Evolutionary conservation across 2,113 vertebrate genomes (phyloP).

Genomic region (Callipepla squamata): DNA sequence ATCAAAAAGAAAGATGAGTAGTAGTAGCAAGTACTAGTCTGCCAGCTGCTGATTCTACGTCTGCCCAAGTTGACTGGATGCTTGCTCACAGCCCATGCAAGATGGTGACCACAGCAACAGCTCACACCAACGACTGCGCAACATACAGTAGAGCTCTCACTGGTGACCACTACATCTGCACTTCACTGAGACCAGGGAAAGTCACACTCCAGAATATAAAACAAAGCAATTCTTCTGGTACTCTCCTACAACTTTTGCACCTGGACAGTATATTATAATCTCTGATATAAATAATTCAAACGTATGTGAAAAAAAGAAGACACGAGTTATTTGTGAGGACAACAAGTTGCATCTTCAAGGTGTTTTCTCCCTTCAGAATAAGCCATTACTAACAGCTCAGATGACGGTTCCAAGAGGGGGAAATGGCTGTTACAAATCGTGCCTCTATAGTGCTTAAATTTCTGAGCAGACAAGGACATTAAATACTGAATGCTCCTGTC

Average conservation of each 20-base stretch:
- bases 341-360: background rate
- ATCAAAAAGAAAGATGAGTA: background rate
- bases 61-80: accelerated
- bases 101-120: accelerated
- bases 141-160: background rate
- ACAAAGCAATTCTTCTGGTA: background rate
- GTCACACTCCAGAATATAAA: background rate
- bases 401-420: background rate
- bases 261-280: background rate
- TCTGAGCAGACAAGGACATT: background rate
- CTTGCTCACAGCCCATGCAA: background rate
- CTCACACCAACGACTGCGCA: accelerated
- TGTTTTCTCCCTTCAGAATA: background rate
- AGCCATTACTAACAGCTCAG: background rate
- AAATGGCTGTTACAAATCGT: background rate
- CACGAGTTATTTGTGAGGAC: background rate
- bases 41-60: background rate
- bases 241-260: background rate
- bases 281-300: background rate
- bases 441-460: background rate
- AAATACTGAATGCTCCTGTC: background rate
- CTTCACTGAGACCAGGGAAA: background rate
- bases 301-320: background rate
- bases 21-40: background rate
- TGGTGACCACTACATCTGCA: background rate